phyloP scores from a whole-genome alignment of 1,140 invertebrate species.

The Drosophila nasuta region DNA sequence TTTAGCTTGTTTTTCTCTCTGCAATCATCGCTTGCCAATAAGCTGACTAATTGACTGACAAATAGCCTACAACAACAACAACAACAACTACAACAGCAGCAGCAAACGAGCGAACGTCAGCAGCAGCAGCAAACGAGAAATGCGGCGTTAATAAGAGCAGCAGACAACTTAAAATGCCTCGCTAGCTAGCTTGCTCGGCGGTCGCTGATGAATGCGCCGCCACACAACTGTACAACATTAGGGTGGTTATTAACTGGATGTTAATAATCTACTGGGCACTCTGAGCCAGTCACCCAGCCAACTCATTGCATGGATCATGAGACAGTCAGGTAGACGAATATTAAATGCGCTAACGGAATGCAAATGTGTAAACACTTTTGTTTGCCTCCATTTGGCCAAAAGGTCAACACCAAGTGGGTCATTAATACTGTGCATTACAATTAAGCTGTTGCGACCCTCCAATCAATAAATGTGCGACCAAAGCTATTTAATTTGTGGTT shows the following conservation, averaged over 20 bases:
- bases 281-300: background rate
- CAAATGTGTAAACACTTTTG: conserved; percentile 3
- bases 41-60: conserved; percentile 83
- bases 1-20: conserved; percentile 73
- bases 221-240: conserved; percentile 59
- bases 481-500: background rate
- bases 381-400: background rate
- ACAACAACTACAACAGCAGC: conserved; percentile 10
- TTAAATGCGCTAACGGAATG: conserved; percentile 15
- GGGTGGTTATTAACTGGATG: conserved; percentile 55
- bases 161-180: conserved; percentile 62
- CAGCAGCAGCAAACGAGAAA: conserved; percentile 30
- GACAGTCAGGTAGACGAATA: background rate
- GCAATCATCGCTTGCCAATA: conserved; percentile 83
- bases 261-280: conserved; percentile 42
- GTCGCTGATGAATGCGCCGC: conserved; percentile 31
- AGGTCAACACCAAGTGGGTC: conserved; percentile 1
- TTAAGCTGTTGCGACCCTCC: background rate
- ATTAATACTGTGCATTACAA: background rate
- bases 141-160: conserved; percentile 71
- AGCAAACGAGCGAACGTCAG: conserved; percentile 1
- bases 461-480: background rate
- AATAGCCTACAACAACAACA: conserved; percentile 67
- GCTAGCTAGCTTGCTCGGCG: background rate
- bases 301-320: background rate